Evolutionary conservation across 1,140 invertebrate genomes (phyloP), one percentile per base, ranked within the genome.

Genomic region (Penaeus chinensis): DNA sequence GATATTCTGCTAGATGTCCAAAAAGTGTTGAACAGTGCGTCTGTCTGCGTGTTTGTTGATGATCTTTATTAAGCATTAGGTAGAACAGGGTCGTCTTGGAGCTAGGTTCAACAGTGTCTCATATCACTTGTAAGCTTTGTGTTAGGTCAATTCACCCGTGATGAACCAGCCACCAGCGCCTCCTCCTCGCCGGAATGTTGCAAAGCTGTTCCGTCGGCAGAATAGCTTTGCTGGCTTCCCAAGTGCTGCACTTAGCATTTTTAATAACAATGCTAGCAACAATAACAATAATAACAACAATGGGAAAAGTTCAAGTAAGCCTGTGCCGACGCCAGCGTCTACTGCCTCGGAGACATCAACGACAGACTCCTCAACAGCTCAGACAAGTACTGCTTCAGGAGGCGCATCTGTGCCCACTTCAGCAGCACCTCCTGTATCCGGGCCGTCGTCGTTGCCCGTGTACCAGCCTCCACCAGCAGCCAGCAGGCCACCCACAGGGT

Each of bases 141-240:
- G 54, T 54, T 54, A 54, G 54, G 54, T 13, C 54, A 54, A 79
- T 79, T 79, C 54, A 47, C 77, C 42, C 86, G 80, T 71, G 80
- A 87, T 87, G 86, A 87, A 81, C 86, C 86, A 87, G 81, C 79
- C 80, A 22, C 83, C 83, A 32, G 80, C 83, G n/a, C 82, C 82
- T 32, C 84, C 83, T 62, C 85, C 88, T 13, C 88, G 88, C 37
- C 82, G 88, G 79, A 74, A 78, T 62, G 84, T 82, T 19, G 83
- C 84, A 63, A 89, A 84, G 84, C 81, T 84, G 77, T 87, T 90
- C 83, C 81, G 87, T 66, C 87, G 89, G 18, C 89, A 90, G 77
- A 90, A 90, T 54, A 90, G 89, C 78, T 90, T 90, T 76, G 84
- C 89, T 54, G 89, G 89, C 22, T 90, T 90, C 66, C 89, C 89